These are phyloP conservation scores for Tetragonula clypearis DNA, from an alignment of 1,140 invertebrate genomes.

Conservation along the genomic window DNA sequence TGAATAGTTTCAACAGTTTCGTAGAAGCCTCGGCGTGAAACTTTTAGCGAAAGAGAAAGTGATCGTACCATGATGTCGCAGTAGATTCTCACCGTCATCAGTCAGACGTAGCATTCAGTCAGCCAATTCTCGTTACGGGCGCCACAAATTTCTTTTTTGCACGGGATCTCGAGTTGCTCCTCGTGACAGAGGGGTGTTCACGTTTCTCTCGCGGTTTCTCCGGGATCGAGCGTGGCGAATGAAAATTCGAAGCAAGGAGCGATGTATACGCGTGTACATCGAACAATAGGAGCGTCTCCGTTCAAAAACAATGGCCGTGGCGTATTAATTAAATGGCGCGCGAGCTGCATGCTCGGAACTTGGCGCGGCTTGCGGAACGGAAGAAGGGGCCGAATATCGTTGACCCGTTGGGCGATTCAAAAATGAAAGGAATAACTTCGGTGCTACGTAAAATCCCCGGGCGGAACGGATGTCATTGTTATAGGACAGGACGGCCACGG, in stretches of 20 bases:
- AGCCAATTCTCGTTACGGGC: background rate
- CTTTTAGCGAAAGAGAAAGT: background rate
- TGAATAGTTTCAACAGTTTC: background rate
- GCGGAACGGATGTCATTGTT: constrained; percentile 62
- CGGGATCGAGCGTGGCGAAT: background rate
- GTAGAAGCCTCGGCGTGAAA: background rate
- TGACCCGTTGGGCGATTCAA: constrained; percentile 42
- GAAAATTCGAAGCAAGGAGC: constrained; percentile 5
- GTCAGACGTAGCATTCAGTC: background rate
- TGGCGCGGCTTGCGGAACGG: background rate
- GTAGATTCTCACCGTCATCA: background rate
- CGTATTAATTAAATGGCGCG: constrained; percentile 46
- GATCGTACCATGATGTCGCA: background rate
- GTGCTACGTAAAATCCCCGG: constrained; percentile 31
- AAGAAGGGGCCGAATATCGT: background rate
- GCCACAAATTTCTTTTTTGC: background rate
- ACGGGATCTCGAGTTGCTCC: background rate
- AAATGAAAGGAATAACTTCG: constrained; percentile 59
- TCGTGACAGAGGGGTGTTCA: background rate
- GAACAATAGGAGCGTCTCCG: constrained; percentile 15
- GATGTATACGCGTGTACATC: background rate
- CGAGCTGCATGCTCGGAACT: background rate
- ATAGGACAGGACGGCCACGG: constrained; percentile 58
- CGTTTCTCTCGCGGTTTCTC: no score
- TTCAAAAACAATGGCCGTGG: constrained; percentile 36